Conservation (phyloP, 2,113 vertebrate genomes). For the Amphiprion percula region DNA sequence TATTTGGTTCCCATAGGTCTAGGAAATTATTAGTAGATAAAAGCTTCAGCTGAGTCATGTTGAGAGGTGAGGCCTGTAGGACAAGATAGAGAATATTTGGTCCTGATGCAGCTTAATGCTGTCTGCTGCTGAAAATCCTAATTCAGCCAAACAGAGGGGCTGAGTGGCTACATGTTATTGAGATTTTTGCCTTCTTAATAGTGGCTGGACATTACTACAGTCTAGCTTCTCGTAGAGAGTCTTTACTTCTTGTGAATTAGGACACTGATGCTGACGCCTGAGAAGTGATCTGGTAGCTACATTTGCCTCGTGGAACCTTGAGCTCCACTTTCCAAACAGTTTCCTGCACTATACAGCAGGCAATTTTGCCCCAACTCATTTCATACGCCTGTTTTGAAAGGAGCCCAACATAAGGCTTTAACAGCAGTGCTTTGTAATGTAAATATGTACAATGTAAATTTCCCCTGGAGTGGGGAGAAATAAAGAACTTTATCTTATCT, state of each 20-base stretch:
- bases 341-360: background rate
- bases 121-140: slow-evolving; percentile 12
- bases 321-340: slow-evolving; percentile 11
- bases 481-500: too few relatives aligned
- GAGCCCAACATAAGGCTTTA: background rate
- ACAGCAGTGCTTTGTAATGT: background rate
- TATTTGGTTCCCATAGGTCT: slow-evolving; percentile 39
- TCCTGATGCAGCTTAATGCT: slow-evolving; percentile 11
- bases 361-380: background rate
- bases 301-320: slow-evolving; percentile 23
- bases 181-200: slow-evolving; percentile 41
- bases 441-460: too few relatives aligned
- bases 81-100: background rate
- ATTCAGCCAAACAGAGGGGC: slow-evolving; percentile 19
- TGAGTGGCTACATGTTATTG: slow-evolving; percentile 12
- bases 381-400: background rate
- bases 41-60: slow-evolving; percentile 60
- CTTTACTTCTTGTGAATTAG: slow-evolving; percentile 25
- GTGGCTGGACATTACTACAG: slow-evolving; percentile 39
- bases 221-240: slow-evolving; percentile 24
- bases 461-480: too few relatives aligned
- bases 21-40: slow-evolving; percentile 47
- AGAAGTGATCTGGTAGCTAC: slow-evolving; percentile 9
- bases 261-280: slow-evolving; percentile 37
- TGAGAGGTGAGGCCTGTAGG: slow-evolving; percentile 17